These are phyloP conservation scores for Harmothoe impar DNA, from an alignment of 2,888 invertebrate species.

Conservation along the genomic window DNA sequence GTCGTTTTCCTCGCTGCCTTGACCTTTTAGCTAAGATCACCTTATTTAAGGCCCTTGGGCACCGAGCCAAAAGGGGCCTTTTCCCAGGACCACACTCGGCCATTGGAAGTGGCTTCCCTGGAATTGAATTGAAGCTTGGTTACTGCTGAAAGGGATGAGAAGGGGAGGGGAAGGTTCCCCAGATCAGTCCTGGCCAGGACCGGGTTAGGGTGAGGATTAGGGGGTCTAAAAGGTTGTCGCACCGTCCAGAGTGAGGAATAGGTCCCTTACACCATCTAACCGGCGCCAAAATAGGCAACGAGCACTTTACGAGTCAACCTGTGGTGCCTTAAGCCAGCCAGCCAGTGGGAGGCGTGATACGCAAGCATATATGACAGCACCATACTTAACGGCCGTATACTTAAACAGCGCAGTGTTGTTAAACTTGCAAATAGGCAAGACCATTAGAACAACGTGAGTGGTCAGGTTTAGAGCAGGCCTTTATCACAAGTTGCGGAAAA, in stretches of 20 bases:
- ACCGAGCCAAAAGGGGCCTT: neutral
- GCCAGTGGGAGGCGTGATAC: neutral
- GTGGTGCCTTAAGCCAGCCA: neutral
- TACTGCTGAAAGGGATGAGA: conserved; percentile 37
- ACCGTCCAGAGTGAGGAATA: neutral
- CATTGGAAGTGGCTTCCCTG: neutral
- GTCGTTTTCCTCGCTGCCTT: neutral
- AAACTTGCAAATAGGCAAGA: too few species aligned
- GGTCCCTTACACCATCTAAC: neutral
- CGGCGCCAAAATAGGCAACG: neutral
- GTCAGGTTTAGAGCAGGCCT: too few species aligned
- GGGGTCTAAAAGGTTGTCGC: neutral
- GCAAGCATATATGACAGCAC: too few species aligned
- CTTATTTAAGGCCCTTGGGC: conserved; percentile 22
- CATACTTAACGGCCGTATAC: too few species aligned
- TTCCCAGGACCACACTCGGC: neutral
- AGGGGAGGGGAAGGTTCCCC: neutral
- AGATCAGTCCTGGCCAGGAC: neutral
- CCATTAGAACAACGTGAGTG: too few species aligned
- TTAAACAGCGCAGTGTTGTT: too few species aligned
- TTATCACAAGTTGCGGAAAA: too few species aligned
- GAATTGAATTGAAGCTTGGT: conserved; percentile 49
- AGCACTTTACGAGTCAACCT: neutral
- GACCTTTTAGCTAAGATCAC: conserved; percentile 22
- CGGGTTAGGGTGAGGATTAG: neutral